These are phyloP conservation scores for Rhopalosiphum padi DNA, from an alignment of 1,140 invertebrate genomes.

Conservation along the genomic window DNA sequence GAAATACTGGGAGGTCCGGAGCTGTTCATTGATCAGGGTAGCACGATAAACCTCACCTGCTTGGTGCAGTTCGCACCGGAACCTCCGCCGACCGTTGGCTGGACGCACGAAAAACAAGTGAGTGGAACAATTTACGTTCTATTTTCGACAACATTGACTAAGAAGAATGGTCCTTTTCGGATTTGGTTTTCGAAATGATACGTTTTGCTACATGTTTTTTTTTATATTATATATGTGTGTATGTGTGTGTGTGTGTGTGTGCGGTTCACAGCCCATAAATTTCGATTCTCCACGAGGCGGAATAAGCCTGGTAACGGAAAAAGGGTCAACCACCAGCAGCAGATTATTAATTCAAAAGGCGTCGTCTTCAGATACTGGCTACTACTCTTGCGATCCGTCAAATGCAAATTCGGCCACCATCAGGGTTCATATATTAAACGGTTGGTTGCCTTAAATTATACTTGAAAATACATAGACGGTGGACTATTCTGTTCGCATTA, in stretches of 20 bases:
- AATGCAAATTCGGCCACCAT: slow-evolving; percentile 70
- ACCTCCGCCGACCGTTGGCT: slow-evolving; percentile 78
- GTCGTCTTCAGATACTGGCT: slow-evolving; percentile 67
- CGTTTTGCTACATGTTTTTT: slow-evolving; percentile 35
- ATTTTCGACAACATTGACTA: slow-evolving; percentile 27
- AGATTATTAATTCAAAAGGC: slow-evolving; percentile 70
- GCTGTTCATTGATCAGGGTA: slow-evolving; percentile 83
- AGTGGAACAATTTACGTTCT: slow-evolving; percentile 60
- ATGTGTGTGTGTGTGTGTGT: background rate
- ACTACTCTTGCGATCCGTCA: slow-evolving; percentile 70
- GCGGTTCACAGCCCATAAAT: slow-evolving; percentile 65
- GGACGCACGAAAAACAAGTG: slow-evolving; percentile 83
- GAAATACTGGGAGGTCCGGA: slow-evolving; percentile 82
- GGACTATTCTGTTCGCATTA: slow-evolving; percentile 28
- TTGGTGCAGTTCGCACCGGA: slow-evolving; percentile 81
- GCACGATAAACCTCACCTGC: slow-evolving; percentile 88
- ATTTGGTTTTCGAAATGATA: slow-evolving; percentile 47
- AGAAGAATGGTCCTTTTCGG: slow-evolving; percentile 47
- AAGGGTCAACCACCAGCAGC: slow-evolving; percentile 69
- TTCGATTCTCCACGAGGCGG: slow-evolving; percentile 69
- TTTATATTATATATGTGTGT: background rate
- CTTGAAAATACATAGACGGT: slow-evolving; percentile 16
- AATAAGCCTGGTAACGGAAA: slow-evolving; percentile 69
- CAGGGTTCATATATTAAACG: slow-evolving; percentile 71
- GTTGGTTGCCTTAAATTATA: slow-evolving; percentile 63